Evolutionary conservation across 2,113 vertebrate species (phyloP), one percentile per base, ranked within the genome.

Genomic region (Rhinopomastus cyanomelas): DNA sequence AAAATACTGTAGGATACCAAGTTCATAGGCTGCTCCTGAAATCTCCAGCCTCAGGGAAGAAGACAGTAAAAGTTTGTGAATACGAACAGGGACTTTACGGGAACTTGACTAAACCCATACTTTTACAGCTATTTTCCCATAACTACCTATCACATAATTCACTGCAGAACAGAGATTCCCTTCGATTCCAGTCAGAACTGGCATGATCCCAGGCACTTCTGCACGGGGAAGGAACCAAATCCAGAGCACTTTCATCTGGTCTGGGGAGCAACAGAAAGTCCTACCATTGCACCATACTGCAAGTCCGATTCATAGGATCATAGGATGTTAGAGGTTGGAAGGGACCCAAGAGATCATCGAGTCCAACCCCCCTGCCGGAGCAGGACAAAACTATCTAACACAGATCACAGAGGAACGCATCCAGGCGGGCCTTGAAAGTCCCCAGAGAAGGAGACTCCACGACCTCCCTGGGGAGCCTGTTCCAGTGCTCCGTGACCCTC

Each of bases 51-150:
- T 69, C 55, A 8, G 81, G 74, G 77, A 85, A 89, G 39, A 85
- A 64, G 78, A 81, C 53, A 69, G 59, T 73, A 90, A 76, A 94
- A 90, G 59, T 81, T 37, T 81, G 66, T 32, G 66, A 87, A 81
- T 69, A 86, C 57, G 84, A 93, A 88, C 66, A 94, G 62, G 80
- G 83, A 69, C 84, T 88, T 94, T 62, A 92, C 4, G 0, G 77
- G 85, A 95, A 93, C 59, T 93, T 90, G 90, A 95, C 88, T 82
- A 94, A 95, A 8, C 62, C 67, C 71, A 91, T 87, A 91, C 51
- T 93, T 94, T 65, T 75, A 76, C n/a, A 88, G 88, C 81, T 94
- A 93, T 88, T 93, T 92, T 62, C 71, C 76, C 71, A 65, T 88
- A 90, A 94, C 93, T 91, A 77, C 86, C 62, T 2, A 1, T 88